Evolutionary conservation across 2,797 vertebrate species (phyloP).

Genomic region (Darevskia mixta): DNA sequence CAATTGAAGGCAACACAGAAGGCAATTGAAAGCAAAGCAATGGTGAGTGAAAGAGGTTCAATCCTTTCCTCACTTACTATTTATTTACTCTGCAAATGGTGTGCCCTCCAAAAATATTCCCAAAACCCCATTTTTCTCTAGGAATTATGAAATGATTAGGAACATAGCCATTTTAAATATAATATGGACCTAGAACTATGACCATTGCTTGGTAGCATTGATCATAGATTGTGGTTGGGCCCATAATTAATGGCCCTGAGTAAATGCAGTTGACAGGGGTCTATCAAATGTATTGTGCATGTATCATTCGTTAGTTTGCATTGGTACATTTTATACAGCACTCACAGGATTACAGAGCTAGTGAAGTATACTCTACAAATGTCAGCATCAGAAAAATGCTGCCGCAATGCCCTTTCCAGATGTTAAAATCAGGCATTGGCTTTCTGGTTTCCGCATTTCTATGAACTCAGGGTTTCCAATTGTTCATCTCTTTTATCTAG

Average conservation of each 20-base stretch:
- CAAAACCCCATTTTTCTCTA: neutral
- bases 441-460: conserved; percentile 62
- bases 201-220: neutral
- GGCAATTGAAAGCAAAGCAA: neutral
- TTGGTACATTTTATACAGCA: conserved; percentile 23
- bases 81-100: neutral
- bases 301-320: neutral
- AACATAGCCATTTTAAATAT: neutral
- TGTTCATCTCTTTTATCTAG: conserved; percentile 59
- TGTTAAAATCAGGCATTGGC: conserved; percentile 71
- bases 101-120: neutral
- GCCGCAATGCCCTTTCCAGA: conserved; percentile 72
- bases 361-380: conserved; percentile 65
- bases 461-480: conserved; percentile 33
- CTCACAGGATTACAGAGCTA: conserved; percentile 64
- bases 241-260: neutral
- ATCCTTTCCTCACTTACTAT: neutral
- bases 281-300: neutral
- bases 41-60: neutral
- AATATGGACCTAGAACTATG: neutral
- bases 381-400: conserved; percentile 59
- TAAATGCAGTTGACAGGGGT: neutral
- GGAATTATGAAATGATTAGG: neutral
- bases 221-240: neutral
- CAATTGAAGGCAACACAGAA: too few relatives aligned